These are phyloP conservation scores for Anniella stebbinsi DNA, from an alignment of 2,797 vertebrate genomes.

Conservation along the genomic window DNA sequence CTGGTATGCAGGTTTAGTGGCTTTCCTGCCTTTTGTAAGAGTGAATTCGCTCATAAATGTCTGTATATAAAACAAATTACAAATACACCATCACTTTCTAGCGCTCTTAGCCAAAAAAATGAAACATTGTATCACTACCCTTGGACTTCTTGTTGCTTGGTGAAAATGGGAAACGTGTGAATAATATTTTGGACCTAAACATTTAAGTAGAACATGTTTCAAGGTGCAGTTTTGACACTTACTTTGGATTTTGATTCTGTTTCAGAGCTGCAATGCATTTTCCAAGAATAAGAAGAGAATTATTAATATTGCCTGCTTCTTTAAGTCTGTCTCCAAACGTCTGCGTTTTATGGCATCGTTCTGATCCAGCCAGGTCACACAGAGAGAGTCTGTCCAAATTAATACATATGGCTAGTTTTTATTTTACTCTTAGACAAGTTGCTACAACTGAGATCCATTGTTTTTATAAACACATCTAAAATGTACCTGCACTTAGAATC, in stretches of 20 bases:
- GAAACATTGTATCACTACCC: neutral
- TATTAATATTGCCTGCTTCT: constrained; percentile 94
- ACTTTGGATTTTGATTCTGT: constrained; percentile 87
- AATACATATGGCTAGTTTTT: neutral
- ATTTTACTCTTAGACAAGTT: neutral
- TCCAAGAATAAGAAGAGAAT: constrained; percentile 91
- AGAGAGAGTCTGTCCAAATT: constrained; percentile 84
- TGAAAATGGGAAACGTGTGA: neutral
- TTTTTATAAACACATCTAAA: neutral
- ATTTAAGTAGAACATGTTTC: neutral
- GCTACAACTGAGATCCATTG: neutral
- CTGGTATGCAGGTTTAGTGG: neutral
- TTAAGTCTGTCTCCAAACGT: constrained; percentile 90
- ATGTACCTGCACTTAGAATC: neutral
- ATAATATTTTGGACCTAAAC: neutral
- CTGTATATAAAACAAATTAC: neutral
- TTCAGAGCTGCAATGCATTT: constrained; percentile 90
- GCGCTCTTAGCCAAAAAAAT: neutral
- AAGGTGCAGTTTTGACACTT: constrained; percentile 58
- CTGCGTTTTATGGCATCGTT: constrained; percentile 91
- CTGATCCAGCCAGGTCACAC: constrained; percentile 93
- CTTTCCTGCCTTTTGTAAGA: neutral
- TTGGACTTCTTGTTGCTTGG: neutral
- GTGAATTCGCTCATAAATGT: neutral
- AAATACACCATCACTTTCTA: no score